These are phyloP conservation scores for Dexiosoma caninum DNA, from an alignment of 2,888 invertebrate genomes.

Conservation along the genomic window DNA sequence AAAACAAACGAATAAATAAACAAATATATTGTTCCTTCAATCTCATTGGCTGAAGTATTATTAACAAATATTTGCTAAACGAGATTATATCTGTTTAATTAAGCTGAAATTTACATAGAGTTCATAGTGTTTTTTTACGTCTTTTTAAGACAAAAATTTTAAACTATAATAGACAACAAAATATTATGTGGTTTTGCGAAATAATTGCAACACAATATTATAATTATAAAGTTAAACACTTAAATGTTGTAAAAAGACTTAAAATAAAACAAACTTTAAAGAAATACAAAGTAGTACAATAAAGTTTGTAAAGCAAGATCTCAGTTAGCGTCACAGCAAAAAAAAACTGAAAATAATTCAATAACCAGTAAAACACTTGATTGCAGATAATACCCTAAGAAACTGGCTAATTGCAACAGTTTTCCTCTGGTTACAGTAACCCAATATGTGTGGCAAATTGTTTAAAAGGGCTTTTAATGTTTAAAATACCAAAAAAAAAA, in stretches of 20 bases:
- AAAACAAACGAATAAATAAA: background rate
- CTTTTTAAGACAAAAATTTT: conserved; percentile 30
- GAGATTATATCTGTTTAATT: conserved; percentile 22
- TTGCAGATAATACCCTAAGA: background rate
- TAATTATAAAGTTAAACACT: conserved; percentile 41
- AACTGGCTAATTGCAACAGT: conserved; percentile 36
- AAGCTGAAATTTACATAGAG: conserved; percentile 6
- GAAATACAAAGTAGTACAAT: background rate
- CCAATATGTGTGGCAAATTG: conserved; percentile 30
- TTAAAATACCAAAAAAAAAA: background rate
- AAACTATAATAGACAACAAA: conserved; percentile 10
- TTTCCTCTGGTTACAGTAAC: background rate
- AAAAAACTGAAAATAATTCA: conserved; percentile 19
- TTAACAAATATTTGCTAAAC: conserved; percentile 31
- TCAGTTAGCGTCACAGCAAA: too few species aligned
- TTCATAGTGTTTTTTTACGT: background rate
- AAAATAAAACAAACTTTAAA: background rate
- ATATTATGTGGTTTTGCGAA: conserved; percentile 32
- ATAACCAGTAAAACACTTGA: conserved; percentile 11
- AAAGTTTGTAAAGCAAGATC: conserved; percentile 16
- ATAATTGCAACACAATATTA: conserved; percentile 53
- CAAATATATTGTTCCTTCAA: background rate
- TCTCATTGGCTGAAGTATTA: background rate
- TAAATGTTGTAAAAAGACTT: background rate
- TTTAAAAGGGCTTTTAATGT: conserved; percentile 3